Base-by-base conservation (phyloP, 1,140 invertebrate genomes). In the Drosophila lini region DNA sequence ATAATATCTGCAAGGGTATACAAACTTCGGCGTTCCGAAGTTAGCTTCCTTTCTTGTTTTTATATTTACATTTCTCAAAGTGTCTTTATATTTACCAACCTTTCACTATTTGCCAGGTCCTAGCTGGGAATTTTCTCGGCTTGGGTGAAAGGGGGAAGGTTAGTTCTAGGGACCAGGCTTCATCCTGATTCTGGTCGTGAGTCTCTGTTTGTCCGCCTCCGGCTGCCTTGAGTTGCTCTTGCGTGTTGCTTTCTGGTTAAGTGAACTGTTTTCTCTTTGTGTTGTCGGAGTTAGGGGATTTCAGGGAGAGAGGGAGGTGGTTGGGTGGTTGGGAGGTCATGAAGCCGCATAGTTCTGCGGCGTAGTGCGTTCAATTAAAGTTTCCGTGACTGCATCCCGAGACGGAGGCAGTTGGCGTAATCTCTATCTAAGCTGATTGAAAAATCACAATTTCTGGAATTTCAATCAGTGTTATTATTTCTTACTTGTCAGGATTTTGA, bases 191-290 rank as follows among this genome's bases (percentile, higher is more conserved):
- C 71, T 45, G 57, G 53, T 76, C 32, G 16, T n/a, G 67, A 56
- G 44, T 64, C 65, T 61, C 65, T 82, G 70, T 83, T 82, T 83
- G 44, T 61, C 19, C 61, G 80, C 80, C 75, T 69, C 48, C 31
- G 57, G 81, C 75, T 71, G 65, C 78, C 70, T 59, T 65, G 65
- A 48, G 65, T 67, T 71, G 61, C 70, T 86, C 62, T 86, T 86
- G 83, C 83, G 83, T 86, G 83, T 86, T 86, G 80, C 83, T 78
- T 88, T 86, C 82, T 88, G 83, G 83, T 86, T 86, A 77, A 68
- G 78, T 81, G 74, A 86, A 81, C 83, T 74, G 75, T 68, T 86
- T 77, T 59, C 78, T 55, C 41, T 73, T 56, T 61, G 41, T 42
- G 31, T 65, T 69, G 25, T 52, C 59, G 31, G 59, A 36, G 59